Conservation (phyloP, 2,797 vertebrate genomes). For the Sebastes goodei region DNA sequence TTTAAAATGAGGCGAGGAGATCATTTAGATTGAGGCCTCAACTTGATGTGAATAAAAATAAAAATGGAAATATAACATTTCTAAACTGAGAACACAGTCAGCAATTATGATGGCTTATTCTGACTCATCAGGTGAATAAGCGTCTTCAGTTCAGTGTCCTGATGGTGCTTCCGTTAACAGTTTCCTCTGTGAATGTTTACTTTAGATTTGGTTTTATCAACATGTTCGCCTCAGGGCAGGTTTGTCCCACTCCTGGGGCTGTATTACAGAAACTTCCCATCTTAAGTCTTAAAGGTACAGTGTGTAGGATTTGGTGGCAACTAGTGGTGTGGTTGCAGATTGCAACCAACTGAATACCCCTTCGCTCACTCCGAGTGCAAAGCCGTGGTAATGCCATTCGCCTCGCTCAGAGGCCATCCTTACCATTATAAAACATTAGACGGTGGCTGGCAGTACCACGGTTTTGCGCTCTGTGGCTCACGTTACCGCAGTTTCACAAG, state of each 20-base stretch:
- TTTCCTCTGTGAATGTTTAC: background rate
- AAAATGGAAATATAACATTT: background rate
- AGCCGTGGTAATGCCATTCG: background rate
- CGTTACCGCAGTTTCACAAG: too few species aligned
- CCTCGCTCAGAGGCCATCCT: background rate
- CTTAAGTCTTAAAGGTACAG: background rate
- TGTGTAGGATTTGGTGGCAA: too few species aligned
- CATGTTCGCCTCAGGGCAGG: background rate
- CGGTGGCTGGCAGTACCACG: too few species aligned
- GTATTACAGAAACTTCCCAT: background rate
- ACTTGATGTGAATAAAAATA: background rate
- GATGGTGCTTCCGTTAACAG: rapidly evolving
- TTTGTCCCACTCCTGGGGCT: background rate
- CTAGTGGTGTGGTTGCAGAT: too few species aligned
- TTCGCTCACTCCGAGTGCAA: background rate
- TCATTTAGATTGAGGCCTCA: background rate
- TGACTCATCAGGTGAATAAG: background rate
- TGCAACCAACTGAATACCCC: too few species aligned
- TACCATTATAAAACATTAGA: background rate
- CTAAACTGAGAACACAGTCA: background rate
- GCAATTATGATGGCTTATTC: background rate
- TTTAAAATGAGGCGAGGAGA: background rate
- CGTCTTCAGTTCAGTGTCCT: background rate
- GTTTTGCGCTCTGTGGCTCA: too few species aligned
- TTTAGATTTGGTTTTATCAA: background rate